A percentile compares a stretch with the other conserved stretches of the same genome.
These are phyloP conservation scores for Canis aureus DNA, from an alignment of 2,113 vertebrate genomes.

Conservation along the genomic window DNA sequence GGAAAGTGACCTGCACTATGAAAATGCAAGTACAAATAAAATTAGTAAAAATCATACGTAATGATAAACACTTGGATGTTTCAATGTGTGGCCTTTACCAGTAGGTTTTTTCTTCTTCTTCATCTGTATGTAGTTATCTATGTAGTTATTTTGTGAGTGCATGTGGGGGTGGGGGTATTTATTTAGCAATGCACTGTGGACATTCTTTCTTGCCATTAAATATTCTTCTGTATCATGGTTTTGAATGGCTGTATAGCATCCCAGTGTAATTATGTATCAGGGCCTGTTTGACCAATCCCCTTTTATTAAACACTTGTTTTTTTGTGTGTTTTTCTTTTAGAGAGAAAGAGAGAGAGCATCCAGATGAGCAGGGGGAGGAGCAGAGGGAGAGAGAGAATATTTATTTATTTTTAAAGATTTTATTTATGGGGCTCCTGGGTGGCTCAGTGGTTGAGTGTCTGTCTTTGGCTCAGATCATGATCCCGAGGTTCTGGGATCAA, in stretches of 20 bases:
- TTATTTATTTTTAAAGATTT: too few relatives aligned
- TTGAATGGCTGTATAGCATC: background rate
- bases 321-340: background rate
- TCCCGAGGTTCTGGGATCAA: too few relatives aligned
- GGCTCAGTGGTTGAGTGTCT: too few relatives aligned
- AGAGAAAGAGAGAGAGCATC: background rate
- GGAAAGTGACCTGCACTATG: background rate
- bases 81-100: background rate
- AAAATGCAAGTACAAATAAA: background rate
- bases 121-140: background rate
- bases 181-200: background rate
- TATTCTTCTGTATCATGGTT: background rate
- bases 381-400: too few relatives aligned
- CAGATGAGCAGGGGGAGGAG: background rate
- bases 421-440: too few relatives aligned
- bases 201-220: background rate
- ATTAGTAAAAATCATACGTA: background rate
- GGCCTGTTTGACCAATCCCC: background rate
- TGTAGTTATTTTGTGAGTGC: too few relatives aligned
- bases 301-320: background rate
- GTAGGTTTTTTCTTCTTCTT: background rate
- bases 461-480: too few relatives aligned
- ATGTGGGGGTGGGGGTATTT: background rate
- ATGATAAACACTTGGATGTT: background rate
- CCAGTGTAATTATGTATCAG: background rate